A percentile compares a stretch with the other conserved stretches of the same genome.
Conservation (phyloP, 2,888 invertebrate species). For the Antitype chi region DNA sequence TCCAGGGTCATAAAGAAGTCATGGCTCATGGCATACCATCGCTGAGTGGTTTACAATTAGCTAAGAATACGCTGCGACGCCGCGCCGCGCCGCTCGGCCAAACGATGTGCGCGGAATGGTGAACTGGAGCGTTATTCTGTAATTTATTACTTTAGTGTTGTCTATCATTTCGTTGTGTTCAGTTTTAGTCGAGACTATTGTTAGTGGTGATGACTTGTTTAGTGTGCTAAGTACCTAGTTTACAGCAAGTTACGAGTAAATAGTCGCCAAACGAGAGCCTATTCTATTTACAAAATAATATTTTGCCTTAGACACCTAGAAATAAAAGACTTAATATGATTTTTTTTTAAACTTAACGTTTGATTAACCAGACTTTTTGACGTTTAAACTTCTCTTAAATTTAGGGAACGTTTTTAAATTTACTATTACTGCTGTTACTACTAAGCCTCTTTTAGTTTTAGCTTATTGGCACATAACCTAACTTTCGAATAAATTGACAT, state of each 20-base stretch:
- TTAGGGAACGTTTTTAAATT: too few species aligned
- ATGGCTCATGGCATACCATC: conserved; percentile 35
- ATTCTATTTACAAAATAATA: neutral
- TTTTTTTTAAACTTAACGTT: too few species aligned
- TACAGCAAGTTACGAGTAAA: neutral
- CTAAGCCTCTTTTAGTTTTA: too few species aligned
- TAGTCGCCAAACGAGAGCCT: neutral
- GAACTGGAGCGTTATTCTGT: conserved; percentile 62
- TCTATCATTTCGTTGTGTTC: conserved; percentile 13
- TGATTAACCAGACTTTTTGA: too few species aligned
- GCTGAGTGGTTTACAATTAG: conserved; percentile 75
- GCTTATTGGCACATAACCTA: neutral
- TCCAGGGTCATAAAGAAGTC: conserved; percentile 41
- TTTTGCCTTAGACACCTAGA: too few species aligned
- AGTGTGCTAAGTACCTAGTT: neutral
- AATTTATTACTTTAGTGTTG: conserved; percentile 33
- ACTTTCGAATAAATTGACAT: neutral
- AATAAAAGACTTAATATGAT: too few species aligned
- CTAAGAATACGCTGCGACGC: conserved; percentile 66
- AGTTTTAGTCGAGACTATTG: conserved; percentile 5
- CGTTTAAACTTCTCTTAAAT: too few species aligned
- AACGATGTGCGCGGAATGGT: conserved; percentile 64
- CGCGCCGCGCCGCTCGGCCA: conserved; percentile 37
- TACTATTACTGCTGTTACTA: too few species aligned
- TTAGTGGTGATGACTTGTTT: neutral